Evolutionary conservation across 2,888 invertebrate species (phyloP), one percentile per base, ranked within the genome.

Genomic region (Celastrina argiolus): DNA sequence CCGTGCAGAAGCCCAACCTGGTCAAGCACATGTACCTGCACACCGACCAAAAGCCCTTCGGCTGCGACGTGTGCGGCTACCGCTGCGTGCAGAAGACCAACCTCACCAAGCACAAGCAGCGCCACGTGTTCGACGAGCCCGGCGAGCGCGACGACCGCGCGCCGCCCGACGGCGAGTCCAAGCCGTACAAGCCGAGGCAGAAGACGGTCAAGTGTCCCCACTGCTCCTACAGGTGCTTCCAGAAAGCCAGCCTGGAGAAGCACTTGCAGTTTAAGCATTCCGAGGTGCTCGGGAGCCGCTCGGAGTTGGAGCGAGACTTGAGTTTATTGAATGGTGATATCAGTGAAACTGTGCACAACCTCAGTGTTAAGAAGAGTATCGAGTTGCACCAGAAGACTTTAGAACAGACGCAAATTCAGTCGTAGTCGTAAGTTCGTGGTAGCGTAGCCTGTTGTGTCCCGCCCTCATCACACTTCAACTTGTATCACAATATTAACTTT

Each of bases 21-120:
- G 92, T 92, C 0, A 92, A 92, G 71, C 92, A 92, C 63, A 91
- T 92, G 92, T 92, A 92, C 58, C 67, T 92, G 12, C 92, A 92
- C 45, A 92, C 92, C 0, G 90, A 92, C 34, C 88, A 91, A 58
- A 92, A 91, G 66, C 91, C 91, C 0, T 92, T 90, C 65, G 85
- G 88, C 12, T 92, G 92, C 68, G 92, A 92, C 45, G 73, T 88
- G 70, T 92, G 92, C 66, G 88, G 79, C 41, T 92, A 92, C 65
- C 76, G 86, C 1, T 92, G 92, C 64, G 92, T 92, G 0, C 92
- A 92, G 66, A 92, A 92, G 72, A 91, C 92, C 0, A 92, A 92
- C 64, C 67, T 92, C 8, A 91, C 89, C 0, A 92, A 92, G 71
- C 92, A 92, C 58, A 91, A 88, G 42, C 88, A 87, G 66, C 80